Evolutionary conservation across 2,113 vertebrate species (phyloP).

Genomic region (Rissa tridactyla): DNA sequence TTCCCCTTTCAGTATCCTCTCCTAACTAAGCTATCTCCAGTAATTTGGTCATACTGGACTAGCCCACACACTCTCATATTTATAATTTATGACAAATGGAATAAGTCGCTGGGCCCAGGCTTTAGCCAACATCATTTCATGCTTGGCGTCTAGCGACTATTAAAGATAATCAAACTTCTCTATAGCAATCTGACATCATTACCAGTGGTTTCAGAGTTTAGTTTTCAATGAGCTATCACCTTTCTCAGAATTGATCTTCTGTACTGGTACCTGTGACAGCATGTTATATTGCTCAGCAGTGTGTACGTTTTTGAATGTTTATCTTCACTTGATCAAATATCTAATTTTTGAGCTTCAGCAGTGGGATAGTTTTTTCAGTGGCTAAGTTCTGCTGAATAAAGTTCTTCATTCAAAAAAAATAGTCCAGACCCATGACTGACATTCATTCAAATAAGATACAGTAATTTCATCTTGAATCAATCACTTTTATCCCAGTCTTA

Average conservation of each 20-base stretch:
- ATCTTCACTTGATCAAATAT: not conserved
- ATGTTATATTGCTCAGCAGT: not conserved
- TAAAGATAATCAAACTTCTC: slow-evolving; percentile 53
- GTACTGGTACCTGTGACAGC: slow-evolving; percentile 8
- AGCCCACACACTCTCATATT: not conserved
- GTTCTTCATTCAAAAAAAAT: not conserved
- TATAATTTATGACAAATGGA: slow-evolving; percentile 12
- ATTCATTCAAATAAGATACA: not conserved
- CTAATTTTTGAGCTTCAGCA: not conserved
- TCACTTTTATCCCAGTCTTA: not conserved
- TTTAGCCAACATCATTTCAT: slow-evolving; percentile 8
- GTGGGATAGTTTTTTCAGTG: not conserved
- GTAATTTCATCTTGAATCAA: not conserved
- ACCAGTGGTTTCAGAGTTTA: slow-evolving; percentile 39
- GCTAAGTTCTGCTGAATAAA: not conserved
- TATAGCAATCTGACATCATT: slow-evolving; percentile 43
- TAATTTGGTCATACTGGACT: not conserved
- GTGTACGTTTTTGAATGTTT: not conserved
- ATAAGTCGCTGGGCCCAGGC: not conserved
- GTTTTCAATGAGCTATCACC: slow-evolving; percentile 9
- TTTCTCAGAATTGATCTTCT: slow-evolving; percentile 51
- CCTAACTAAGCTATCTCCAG: not conserved
- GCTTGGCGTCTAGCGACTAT: slow-evolving; percentile 10
- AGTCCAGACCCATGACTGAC: not conserved
- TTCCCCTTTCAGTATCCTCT: not conserved